These are phyloP conservation scores for Dolomedes plantarius DNA, from an alignment of 2,888 invertebrate genomes.

Conservation along the genomic window DNA sequence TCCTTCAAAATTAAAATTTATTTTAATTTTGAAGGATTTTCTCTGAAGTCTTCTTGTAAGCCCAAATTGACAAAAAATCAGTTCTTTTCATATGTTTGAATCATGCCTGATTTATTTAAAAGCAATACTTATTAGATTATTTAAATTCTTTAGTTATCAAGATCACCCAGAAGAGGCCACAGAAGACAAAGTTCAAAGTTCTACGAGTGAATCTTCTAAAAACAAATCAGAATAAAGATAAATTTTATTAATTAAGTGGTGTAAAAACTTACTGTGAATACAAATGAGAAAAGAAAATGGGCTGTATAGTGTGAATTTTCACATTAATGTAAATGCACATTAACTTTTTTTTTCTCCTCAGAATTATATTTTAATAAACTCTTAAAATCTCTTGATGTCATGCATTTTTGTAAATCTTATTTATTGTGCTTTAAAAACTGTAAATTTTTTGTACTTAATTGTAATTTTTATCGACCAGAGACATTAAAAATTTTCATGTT, in stretches of 20 bases:
- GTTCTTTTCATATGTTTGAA: no score
- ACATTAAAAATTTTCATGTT: no score
- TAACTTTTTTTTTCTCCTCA: not conserved
- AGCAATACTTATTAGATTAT: no score
- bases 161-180: constrained; percentile 58
- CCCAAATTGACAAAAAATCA: no score
- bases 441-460: not conserved
- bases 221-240: not conserved
- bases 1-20: no score
- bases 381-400: not conserved
- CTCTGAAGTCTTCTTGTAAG: no score
- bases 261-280: not conserved
- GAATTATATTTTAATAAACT: not conserved
- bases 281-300: no score
- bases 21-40: no score
- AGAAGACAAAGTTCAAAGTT: not conserved
- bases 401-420: not conserved
- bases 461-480: not conserved
- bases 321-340: not conserved
- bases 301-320: no score
- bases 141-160: constrained; percentile 40
- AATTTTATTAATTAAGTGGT: not conserved
- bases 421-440: not conserved
- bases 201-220: not conserved
- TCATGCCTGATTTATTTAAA: no score